Conservation (phyloP, 2,888 invertebrate genomes). For the Leucozona laternaria region DNA sequence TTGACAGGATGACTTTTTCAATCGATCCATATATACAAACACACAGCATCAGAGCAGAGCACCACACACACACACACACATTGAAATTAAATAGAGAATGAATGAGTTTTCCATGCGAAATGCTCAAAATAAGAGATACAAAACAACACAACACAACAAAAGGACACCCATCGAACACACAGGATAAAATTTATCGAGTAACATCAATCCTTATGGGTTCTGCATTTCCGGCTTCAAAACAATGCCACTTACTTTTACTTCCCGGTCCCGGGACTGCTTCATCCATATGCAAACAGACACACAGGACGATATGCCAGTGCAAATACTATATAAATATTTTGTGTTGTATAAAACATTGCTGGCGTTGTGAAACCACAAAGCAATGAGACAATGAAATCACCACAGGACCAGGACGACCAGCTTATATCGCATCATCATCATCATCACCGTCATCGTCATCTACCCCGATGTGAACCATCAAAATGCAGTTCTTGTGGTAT, state of each 20-base stretch:
- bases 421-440: conserved; percentile 52
- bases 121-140: conserved; percentile 69
- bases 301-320: conserved; percentile 48
- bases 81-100: conserved; percentile 3
- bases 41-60: no score
- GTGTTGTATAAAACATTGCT: conserved; percentile 44
- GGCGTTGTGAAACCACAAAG: conserved; percentile 52
- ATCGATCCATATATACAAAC: conserved; percentile 50
- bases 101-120: conserved; percentile 49
- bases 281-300: conserved; percentile 59
- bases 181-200: conserved; percentile 72
- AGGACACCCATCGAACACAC: conserved; percentile 70
- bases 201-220: conserved; percentile 75
- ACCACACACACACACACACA: background rate
- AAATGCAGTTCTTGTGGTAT: conserved; percentile 62
- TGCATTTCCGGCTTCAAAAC: conserved; percentile 72
- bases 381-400: conserved; percentile 60
- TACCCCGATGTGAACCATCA: conserved; percentile 54
- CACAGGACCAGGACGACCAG: conserved; percentile 56
- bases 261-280: conserved; percentile 10
- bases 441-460: background rate
- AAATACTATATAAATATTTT: conserved; percentile 42
- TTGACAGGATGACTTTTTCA: conserved; percentile 80
- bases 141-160: conserved; percentile 58
- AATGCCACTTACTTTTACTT: conserved; percentile 56